Percentiles rank a stretch among this genome's conserved stretches.
Evolutionary conservation across 2,797 vertebrate genomes (phyloP).

Genomic region (Fistularia commersonii): DNA sequence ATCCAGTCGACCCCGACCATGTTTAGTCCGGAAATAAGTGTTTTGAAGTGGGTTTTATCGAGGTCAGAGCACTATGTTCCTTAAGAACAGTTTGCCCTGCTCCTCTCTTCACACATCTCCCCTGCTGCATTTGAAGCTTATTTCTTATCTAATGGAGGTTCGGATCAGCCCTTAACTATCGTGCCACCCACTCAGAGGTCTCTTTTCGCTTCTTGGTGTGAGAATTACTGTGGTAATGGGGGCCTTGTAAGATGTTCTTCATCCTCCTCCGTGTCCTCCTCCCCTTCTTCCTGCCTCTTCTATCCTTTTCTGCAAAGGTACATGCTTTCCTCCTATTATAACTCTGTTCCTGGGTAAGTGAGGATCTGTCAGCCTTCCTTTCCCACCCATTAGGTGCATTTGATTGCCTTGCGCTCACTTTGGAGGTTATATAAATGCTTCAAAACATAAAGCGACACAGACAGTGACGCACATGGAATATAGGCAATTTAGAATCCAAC

Average conservation of each 20-base stretch:
- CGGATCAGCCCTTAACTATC: conserved; percentile 49
- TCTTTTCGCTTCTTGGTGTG: conserved; percentile 52
- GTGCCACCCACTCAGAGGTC: conserved; percentile 59
- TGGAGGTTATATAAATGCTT: conserved; percentile 23
- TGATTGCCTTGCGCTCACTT: conserved; percentile 49
- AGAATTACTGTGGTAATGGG: conserved; percentile 68
- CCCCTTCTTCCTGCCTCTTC: conserved; percentile 16
- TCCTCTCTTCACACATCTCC: conserved; percentile 27
- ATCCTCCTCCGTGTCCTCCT: conserved; percentile 37
- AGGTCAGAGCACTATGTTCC: conserved; percentile 18
- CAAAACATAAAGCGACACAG: not conserved
- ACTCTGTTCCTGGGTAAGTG: conserved; percentile 38
- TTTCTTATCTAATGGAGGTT: conserved; percentile 61
- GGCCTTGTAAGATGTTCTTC: conserved; percentile 56
- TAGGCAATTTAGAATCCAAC: too few species aligned
- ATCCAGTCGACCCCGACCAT: conserved; percentile 3
- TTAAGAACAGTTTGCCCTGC: conserved; percentile 15
- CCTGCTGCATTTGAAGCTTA: conserved; percentile 46
- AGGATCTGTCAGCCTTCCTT: conserved; percentile 41
- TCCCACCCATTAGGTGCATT: conserved; percentile 49
- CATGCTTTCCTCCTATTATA: conserved; percentile 44
- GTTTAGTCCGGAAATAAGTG: conserved; percentile 10
- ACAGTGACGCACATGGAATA: too few species aligned
- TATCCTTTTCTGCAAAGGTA: conserved; percentile 29
- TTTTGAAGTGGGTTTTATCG: conserved; percentile 21